Base-by-base conservation (phyloP, 2,888 invertebrate species). In the Anorthoa munda region DNA sequence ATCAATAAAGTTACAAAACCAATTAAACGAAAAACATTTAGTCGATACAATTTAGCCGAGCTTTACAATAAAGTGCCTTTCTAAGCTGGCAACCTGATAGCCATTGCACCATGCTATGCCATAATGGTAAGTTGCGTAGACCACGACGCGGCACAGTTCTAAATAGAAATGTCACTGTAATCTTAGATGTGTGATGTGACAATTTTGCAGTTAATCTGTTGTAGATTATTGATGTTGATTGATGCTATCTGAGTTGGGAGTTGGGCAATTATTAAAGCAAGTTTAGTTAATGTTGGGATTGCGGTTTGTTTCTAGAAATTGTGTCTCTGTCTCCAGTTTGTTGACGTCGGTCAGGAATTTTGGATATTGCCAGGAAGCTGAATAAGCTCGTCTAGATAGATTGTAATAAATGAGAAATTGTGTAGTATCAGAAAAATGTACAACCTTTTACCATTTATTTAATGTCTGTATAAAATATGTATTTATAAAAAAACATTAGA, bases 111-210 rank as follows among this genome's bases (percentile, higher is more conserved):
- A 87, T 64, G 61, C 69, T 66, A 71, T 77, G 77, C 81, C 82
- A 82, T 86, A 86, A 84, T 74, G 48, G 79, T 83, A 70, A 79
- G 69, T 86, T 86, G 87, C 86, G 79, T 53, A 55, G 79, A 66
- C 61, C 86, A 83, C 87, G 85, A 86, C 77, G 48, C 67, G 84
- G 67, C 82, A 87, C 67, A 86, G 72, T 86, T 86, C 85, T 86
- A 72, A 79, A 80, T 73, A 21, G 69, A 85, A 86, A 85, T 86
- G 85, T 83, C 83, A 83, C 76, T 68, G 23, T 70, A 82, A 84
- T 80, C 73, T 79, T 75, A 75, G 66, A 59, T 71, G 58, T 77
- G 72, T 60, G 68, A 80, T 82, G 75, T 77, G 81, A 79, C 81
- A 83, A 72, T 67, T 83, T 74, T 64, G 53, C 23, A 63, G 45